These are phyloP conservation scores for Trinorchestia longiramus DNA, from an alignment of 1,140 invertebrate species.

Conservation along the genomic window DNA sequence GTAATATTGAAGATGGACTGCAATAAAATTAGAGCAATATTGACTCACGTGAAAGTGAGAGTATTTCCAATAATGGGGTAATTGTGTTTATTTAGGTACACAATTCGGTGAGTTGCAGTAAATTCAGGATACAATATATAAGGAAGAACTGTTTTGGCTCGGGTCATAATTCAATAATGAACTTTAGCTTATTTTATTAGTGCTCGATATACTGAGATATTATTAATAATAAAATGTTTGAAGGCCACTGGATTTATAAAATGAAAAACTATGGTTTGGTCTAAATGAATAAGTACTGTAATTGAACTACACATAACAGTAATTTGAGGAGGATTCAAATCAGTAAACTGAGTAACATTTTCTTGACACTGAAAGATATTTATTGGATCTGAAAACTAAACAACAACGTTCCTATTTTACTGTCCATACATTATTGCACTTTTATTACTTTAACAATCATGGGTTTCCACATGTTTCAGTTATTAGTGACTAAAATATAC, in stretches of 20 bases:
- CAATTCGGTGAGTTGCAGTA: neutral
- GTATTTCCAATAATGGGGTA: constrained; percentile 23
- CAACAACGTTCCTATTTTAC: neutral
- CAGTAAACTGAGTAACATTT: neutral
- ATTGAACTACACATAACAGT: no score
- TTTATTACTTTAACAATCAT: neutral
- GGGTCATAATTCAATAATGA: neutral
- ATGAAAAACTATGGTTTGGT: neutral
- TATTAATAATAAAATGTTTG: neutral
- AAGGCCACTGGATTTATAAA: neutral
- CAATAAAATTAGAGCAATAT: constrained; percentile 48
- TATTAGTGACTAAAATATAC: neutral
- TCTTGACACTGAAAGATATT: neutral
- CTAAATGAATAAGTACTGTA: no score
- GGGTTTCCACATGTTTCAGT: neutral
- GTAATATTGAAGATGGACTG: neutral
- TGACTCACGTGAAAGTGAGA: neutral
- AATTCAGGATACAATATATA: neutral
- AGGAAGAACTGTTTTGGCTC: neutral
- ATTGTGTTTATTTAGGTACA: neutral
- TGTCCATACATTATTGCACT: neutral
- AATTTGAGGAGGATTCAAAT: no score
- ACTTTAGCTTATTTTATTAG: neutral
- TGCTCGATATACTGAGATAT: neutral
- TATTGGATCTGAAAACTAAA: neutral